Base-by-base conservation (phyloP, 30 jellyfish, hydroid and myxozoan species). In the Mastigias papua region DNA sequence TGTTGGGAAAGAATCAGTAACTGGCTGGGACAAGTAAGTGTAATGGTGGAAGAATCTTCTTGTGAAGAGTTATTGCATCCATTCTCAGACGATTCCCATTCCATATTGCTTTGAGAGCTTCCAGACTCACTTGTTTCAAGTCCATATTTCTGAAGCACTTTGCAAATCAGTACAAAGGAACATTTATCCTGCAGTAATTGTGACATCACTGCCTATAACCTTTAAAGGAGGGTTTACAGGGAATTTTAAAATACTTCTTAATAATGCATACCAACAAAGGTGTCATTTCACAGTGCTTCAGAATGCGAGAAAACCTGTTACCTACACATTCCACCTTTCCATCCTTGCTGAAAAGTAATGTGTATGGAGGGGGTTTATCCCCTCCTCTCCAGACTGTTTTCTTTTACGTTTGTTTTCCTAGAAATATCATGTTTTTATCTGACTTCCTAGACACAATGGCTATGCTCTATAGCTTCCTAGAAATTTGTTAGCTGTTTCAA, bases 81-180 rank as follows among this genome's bases (percentile, higher is more conserved):
- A 15, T 9, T 67, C 32, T 70, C 82, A 73, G 84, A 73, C 15
- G 69, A 73, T 73, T 73, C 84, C 84, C 42, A 73, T 35, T 73
- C 84, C 84, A 37, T 73, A 30, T 73, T n/a, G 16, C 37, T 28
- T 4, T 73, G 67, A 11, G 62, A 37, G 27, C 60, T 75, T 75
- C 58, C 48, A 46, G 16, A 34, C 15, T 75, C 62, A 49, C 32
- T 1, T 37, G 31, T 37, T 23, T 73, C 84, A 34, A 73, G 35
- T 8, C 84, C 84, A 73, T 73, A 48, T 46, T 19, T 73, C 42
- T 73, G 48, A 3, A 75, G 86, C 34, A 75, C 69, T 25, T 22
- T 75, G 73, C 46, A 37, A 57, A 75, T 75, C 86, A 46, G 17
- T 21, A 19, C 27, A 54, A 54, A 42, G 69, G 51, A 57, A 37